phyloP scores from a whole-genome alignment of 2,113 vertebrate species.

The Ptilorrhoa leucosticta region DNA sequence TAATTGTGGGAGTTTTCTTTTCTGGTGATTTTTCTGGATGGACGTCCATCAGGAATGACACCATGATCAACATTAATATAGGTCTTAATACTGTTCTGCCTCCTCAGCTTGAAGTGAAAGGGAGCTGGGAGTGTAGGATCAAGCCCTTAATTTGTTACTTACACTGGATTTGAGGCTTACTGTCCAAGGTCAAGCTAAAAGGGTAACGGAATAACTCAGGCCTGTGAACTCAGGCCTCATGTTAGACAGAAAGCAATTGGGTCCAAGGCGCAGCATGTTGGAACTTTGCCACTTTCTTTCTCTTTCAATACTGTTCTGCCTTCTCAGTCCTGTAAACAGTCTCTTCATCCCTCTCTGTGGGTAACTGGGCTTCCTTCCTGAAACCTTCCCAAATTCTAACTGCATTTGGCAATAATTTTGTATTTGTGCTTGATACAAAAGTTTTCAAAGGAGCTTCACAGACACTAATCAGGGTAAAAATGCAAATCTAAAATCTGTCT shows the following conservation, averaged over 20 bases:
- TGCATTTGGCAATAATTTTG: conserved; percentile 28
- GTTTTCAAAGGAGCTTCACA: conserved; percentile 48
- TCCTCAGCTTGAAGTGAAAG: neutral
- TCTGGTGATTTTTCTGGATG: neutral
- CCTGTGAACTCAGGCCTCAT: neutral
- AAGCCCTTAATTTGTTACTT: conserved; percentile 3
- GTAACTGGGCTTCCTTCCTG: conserved; percentile 36
- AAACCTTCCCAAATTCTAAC: neutral
- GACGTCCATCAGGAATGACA: neutral
- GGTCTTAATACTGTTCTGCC: neutral
- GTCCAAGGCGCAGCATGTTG: neutral
- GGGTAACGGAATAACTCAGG: neutral
- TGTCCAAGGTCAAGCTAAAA: neutral
- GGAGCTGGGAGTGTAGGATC: neutral
- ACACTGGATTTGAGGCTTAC: neutral
- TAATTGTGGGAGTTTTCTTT: neutral
- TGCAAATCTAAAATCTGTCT: conserved; percentile 59
- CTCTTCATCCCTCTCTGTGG: conserved; percentile 9
- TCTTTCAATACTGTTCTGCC: neutral
- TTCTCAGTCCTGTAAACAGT: neutral
- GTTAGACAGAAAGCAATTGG: conserved; percentile 24
- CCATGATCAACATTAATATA: neutral
- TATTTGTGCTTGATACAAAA: conserved; percentile 49
- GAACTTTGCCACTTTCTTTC: conserved; percentile 17
- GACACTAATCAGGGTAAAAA: conserved; percentile 58